phyloP scores from a whole-genome alignment of 2,797 vertebrate genomes.

The Acanthurus leucopareius region DNA sequence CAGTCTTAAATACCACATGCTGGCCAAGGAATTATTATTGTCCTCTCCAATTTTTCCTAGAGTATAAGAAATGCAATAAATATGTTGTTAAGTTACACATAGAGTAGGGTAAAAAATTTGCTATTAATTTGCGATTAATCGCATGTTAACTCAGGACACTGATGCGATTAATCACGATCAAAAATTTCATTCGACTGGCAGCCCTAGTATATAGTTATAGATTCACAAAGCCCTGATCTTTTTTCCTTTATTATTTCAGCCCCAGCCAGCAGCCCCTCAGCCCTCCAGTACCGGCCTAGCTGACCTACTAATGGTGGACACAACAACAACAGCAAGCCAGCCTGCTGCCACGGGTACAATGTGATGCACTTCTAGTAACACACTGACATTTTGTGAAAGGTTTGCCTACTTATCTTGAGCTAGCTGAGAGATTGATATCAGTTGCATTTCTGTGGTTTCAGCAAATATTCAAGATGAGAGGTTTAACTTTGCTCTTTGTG shows the following conservation, averaged over 20 bases:
- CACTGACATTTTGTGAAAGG: neutral
- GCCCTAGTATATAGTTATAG: neutral
- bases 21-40: no score
- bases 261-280: conserved; percentile 84
- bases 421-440: conserved; percentile 8
- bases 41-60: no score
- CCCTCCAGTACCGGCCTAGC: conserved; percentile 87
- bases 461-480: neutral
- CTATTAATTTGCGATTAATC: no score
- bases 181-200: no score
- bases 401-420: neutral
- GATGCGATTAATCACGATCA: no score
- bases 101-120: no score
- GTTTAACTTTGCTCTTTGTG: neutral
- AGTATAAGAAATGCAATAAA: no score
- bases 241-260: conserved; percentile 78
- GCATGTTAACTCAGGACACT: no score
- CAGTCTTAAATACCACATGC: no score
- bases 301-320: conserved; percentile 92
- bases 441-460: conserved; percentile 4
- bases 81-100: no score
- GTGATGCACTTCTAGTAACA: neutral
- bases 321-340: conserved; percentile 77
- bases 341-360: conserved; percentile 85
- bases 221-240: conserved; percentile 7